A percentile compares a stretch with the other conserved stretches of the same genome.
Evolutionary conservation across 92 coral and sea anemone genomes (phyloP).

Genomic region (Zoanthus solanderi): DNA sequence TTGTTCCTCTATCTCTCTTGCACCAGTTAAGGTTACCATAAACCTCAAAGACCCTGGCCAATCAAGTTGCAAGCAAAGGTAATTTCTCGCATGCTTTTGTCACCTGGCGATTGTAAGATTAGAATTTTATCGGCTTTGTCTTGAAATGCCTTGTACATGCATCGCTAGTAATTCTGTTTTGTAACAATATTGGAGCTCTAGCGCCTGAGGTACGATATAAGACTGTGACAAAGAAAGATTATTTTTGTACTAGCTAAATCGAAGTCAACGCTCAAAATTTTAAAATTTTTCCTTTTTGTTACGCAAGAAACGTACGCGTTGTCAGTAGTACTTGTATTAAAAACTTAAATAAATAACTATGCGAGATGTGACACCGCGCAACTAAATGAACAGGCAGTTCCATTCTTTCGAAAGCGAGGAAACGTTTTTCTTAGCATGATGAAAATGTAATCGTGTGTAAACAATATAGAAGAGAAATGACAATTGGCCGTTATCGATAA

Average conservation of each 20-base stretch:
- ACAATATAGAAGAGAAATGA: neutral
- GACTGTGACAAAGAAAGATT: neutral
- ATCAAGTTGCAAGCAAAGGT: slow-evolving; percentile 26
- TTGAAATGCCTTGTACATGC: neutral
- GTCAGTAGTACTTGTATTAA: neutral
- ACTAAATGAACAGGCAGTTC: neutral
- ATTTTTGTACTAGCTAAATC: neutral
- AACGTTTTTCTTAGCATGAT: neutral
- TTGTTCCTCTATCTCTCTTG: neutral
- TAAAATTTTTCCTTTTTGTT: neutral
- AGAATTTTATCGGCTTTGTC: too few species aligned
- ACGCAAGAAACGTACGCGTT: neutral
- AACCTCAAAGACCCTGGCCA: slow-evolving; percentile 23
- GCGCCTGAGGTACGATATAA: neutral
- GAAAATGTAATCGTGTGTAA: neutral
- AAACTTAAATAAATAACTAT: neutral
- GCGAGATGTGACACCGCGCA: neutral
- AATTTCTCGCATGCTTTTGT: neutral
- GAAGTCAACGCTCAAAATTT: neutral
- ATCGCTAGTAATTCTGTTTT: neutral
- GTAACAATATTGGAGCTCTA: neutral
- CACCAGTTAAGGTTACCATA: slow-evolving; percentile 18
- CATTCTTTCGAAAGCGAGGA: neutral
- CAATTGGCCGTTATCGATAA: neutral
- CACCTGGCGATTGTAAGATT: too few species aligned